Base-by-base conservation (phyloP, 1,140 invertebrate species). In the Drosophila orosa region DNA sequence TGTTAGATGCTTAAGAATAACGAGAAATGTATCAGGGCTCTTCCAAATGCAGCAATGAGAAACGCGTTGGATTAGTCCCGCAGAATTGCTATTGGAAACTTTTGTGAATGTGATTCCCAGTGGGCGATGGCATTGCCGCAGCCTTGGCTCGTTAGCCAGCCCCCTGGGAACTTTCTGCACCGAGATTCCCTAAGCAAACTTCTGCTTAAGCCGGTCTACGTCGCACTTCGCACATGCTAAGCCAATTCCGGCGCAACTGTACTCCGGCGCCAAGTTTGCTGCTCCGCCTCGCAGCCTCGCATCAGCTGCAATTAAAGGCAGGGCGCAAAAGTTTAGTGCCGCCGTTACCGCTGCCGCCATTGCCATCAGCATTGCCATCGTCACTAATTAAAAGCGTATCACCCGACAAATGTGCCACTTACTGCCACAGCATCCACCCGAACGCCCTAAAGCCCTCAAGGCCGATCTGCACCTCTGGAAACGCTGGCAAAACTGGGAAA, bases 381-480 rank as follows among this genome's bases (percentile, higher is more conserved):
- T 71, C 75, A 82, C 83, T 86, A 87, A 86, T 86, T 86, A 86
- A 86, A 86, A 87, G 69, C 83, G 82, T 86, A 87, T 82, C 83
- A 87, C 50, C 61, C 44, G 61, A 62, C 76, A 78, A 82, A 82
- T 78, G 66, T 56, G 82, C 65, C 74, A 85, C 81, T 80, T 75
- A 75, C 54, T 61, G 73, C 61, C 59, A 35, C 59, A 47, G 58
- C 19, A 39, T 9, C 24, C 35, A 6, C 6, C 22, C 13, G 6
- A 24, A 12, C 22, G 19, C 55, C 40, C 33, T 8, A 12, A 54
- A 22, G 19, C 29, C 37, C 19, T 39, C 66, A 69, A 68, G 65
- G 37, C 48, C 66, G 61, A 48, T 37, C 47, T 25, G 65, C 50
- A 62, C 42, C 37, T 44, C 31, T 52, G 62, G 60, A 15, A 13